Evolutionary conservation across 1,140 invertebrate genomes (phyloP), one percentile per base, ranked within the genome.

Genomic region (Stegodyphus mimosarum): DNA sequence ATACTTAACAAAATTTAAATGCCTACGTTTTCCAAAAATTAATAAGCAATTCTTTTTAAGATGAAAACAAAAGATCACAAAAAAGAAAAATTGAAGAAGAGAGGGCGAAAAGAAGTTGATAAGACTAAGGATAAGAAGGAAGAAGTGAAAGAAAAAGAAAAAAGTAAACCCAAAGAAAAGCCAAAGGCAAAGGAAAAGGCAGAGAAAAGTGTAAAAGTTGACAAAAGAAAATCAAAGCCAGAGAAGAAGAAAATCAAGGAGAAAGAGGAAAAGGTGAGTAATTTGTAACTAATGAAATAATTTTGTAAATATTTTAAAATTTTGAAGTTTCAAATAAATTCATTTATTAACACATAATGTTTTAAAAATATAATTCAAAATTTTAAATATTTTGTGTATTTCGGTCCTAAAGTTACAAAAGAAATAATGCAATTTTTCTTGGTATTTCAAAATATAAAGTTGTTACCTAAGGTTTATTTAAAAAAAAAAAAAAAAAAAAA

Each of bases 1-100:
- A 33, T 33, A 33, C 33, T n/a, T n/a, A n/a, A n/a, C 1, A 33
- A 33, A 33, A 33, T 33, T 33, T 33, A 33, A 33, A 33, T 33
- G 33, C 33, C 33, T 33, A 33, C 3, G 33, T 33, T 33, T 33
- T 33, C 33, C 33, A 33, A 33, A 33, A 33, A 3, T 33, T 33
- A 33, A 33, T 33, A 3, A 33, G 33, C 33, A 33, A 33, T 6
- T 81, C 66, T 63, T 33, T 76, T 55, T 53, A 48, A 86, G 84
- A 6, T 71, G 17, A 86, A 86, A 75, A 17, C 63, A 10, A 86
- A 80, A 72, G 84, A 79, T 52, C 83, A 78, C 50, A 79, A 74
- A 48, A 87, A 87, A 18, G 86, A 87, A 53, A 87, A 76, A 67
- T 0, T 83, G 6, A 87, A 87, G 60, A 87, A 83, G 18, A 87